Conservation (phyloP, 2,797 vertebrate genomes). For the Emydoidea blandingii region DNA sequence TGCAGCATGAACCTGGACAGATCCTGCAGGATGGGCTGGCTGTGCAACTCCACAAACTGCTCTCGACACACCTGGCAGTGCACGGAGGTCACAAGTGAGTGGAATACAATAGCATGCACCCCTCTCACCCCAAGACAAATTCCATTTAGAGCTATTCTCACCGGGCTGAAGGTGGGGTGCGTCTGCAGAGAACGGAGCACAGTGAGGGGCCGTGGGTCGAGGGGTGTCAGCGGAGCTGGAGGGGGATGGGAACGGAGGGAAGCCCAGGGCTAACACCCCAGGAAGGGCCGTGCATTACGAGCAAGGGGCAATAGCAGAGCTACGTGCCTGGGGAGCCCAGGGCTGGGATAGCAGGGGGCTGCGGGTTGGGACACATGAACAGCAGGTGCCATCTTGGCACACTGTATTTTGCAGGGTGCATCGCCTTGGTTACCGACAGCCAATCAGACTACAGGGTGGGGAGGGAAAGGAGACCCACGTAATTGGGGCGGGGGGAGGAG, state of each 20-base stretch:
- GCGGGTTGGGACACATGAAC: too few relatives aligned
- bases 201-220: too few relatives aligned
- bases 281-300: too few relatives aligned
- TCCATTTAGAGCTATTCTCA: neutral
- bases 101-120: neutral
- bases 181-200: neutral
- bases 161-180: neutral
- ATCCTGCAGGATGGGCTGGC: constrained; percentile 91
- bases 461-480: neutral
- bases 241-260: neutral
- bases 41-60: constrained; percentile 94
- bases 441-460: neutral
- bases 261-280: too few relatives aligned
- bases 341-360: neutral
- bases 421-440: too few relatives aligned
- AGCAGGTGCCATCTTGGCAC: too few relatives aligned
- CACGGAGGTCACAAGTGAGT: rapidly evolving
- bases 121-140: neutral
- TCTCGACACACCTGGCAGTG: constrained; percentile 91
- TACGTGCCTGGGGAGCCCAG: neutral
- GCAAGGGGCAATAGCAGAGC: rapidly evolving
- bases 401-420: too few relatives aligned
- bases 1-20: constrained; percentile 89
- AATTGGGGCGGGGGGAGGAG: neutral
- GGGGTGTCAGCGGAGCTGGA: neutral